Percentiles rank a stretch among this genome's conserved stretches.
Evolutionary conservation across 1,140 invertebrate genomes (phyloP).

Genomic region (Pinna nobilis): DNA sequence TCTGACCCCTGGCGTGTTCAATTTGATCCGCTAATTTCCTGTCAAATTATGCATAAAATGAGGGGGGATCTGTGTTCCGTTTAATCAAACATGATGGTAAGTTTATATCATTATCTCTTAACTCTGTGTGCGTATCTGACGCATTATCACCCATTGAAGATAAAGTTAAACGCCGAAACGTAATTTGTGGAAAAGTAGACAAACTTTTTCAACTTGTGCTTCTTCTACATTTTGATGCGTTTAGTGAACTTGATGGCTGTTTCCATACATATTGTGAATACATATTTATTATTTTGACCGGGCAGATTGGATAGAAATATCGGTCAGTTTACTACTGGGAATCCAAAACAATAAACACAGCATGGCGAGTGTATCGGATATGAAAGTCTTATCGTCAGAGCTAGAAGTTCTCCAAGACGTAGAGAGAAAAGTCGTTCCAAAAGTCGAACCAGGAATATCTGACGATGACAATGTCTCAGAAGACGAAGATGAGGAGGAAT

Average conservation of each 20-base stretch:
- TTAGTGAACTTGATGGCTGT: constrained; percentile 3
- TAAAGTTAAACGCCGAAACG: background rate
- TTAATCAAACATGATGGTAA: constrained; percentile 28
- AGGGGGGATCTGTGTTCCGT: constrained; percentile 18
- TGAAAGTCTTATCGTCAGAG: constrained; percentile 17
- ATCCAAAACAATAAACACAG: constrained; percentile 36
- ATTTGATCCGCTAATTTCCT: constrained; percentile 24
- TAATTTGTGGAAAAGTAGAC: background rate
- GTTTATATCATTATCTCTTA: constrained; percentile 29
- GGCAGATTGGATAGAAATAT: constrained; percentile 28
- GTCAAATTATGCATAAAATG: constrained; percentile 43
- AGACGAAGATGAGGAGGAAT: constrained; percentile 31
- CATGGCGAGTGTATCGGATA: constrained; percentile 7
- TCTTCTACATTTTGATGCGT: background rate
- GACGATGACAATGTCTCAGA: constrained; percentile 26
- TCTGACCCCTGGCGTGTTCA: background rate
- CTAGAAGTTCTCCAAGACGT: constrained; percentile 16
- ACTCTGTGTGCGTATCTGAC: constrained; percentile 5
- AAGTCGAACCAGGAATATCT: constrained; percentile 31
- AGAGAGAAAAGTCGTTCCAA: constrained; percentile 22
- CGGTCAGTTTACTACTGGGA: constrained; percentile 30
- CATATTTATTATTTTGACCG: constrained; percentile 26
- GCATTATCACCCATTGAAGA: constrained; percentile 13
- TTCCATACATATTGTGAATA: constrained; percentile 21
- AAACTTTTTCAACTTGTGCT: constrained; percentile 8